Evolutionary conservation across 2,113 vertebrate genomes (phyloP).

Genomic region (Pavo muticus): DNA sequence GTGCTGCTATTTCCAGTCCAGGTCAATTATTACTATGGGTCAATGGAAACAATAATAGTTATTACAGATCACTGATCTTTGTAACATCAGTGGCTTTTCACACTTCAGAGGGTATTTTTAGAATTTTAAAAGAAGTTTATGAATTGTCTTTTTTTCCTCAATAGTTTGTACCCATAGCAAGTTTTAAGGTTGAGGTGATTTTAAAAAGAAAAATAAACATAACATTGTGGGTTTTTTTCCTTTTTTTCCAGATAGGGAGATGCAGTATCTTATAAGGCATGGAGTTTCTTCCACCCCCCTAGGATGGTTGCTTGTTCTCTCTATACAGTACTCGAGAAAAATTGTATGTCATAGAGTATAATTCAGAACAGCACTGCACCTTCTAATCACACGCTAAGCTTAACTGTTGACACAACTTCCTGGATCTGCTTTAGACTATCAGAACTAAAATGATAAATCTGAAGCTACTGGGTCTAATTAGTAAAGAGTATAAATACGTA

Average conservation of each 20-base stretch:
- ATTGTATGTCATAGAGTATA: neutral
- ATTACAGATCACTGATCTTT: constrained; percentile 27
- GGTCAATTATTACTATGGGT: constrained; percentile 27
- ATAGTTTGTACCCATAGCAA: neutral
- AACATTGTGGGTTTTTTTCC: neutral
- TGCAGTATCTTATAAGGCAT: neutral
- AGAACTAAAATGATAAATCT: neutral
- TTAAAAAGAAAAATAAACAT: neutral
- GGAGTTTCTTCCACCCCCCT: neutral
- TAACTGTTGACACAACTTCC: neutral
- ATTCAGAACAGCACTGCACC: neutral
- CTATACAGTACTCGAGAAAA: neutral
- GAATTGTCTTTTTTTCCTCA: neutral
- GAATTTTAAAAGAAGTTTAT: neutral
- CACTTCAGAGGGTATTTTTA: neutral
- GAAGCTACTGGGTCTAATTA: neutral
- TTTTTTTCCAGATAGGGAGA: neutral
- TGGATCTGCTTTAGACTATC: neutral
- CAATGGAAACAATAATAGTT: constrained; percentile 33
- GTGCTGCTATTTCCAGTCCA: neutral
- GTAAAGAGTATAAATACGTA: neutral
- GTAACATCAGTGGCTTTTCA: neutral
- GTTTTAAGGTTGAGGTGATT: neutral
- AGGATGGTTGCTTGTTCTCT: neutral
- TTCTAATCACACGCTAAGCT: neutral